Evolutionary conservation across 23 tunicate species (phyloP).

Genomic region (Botrylloides violaceus): DNA sequence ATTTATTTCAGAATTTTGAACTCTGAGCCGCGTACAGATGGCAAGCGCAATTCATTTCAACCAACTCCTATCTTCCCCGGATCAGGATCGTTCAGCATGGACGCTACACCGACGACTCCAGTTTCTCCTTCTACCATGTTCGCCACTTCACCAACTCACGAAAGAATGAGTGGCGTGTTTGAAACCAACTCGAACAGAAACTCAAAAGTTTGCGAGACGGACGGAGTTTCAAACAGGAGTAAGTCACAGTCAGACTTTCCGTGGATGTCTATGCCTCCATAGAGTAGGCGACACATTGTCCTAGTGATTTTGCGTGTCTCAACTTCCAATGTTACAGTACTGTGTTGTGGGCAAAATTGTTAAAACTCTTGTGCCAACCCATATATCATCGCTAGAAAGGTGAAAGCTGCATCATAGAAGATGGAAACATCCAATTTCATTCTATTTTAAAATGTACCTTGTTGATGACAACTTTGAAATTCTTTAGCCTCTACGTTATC

Average conservation of each 20-base stretch:
- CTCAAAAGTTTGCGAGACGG: conserved; percentile 11
- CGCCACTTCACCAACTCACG: background rate
- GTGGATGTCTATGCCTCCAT: too few species aligned
- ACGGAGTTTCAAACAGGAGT: conserved; percentile 11
- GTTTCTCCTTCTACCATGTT: conserved; percentile 49
- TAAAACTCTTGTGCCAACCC: too few species aligned
- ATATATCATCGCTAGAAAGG: too few species aligned
- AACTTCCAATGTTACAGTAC: too few species aligned
- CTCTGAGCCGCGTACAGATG: conserved; percentile 52
- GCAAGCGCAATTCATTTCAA: conserved; percentile 43
- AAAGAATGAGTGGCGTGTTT: conserved; percentile 13
- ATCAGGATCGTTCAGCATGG: conserved; percentile 20
- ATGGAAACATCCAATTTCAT: too few species aligned
- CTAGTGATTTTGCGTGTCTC: too few species aligned
- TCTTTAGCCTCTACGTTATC: conserved; percentile 14
- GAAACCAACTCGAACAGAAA: conserved; percentile 19
- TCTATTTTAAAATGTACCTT: too few species aligned
- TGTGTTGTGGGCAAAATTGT: too few species aligned
- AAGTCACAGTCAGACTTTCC: background rate
- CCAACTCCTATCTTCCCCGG: conserved; percentile 25
- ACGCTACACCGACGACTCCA: conserved; percentile 47
- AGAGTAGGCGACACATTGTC: too few species aligned
- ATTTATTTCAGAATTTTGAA: conserved; percentile 51
- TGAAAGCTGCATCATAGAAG: too few species aligned
- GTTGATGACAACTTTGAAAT: too few species aligned